Evolutionary conservation across 2,113 vertebrate species (phyloP), one percentile per base, ranked within the genome.

Genomic region (Charina bottae): DNA sequence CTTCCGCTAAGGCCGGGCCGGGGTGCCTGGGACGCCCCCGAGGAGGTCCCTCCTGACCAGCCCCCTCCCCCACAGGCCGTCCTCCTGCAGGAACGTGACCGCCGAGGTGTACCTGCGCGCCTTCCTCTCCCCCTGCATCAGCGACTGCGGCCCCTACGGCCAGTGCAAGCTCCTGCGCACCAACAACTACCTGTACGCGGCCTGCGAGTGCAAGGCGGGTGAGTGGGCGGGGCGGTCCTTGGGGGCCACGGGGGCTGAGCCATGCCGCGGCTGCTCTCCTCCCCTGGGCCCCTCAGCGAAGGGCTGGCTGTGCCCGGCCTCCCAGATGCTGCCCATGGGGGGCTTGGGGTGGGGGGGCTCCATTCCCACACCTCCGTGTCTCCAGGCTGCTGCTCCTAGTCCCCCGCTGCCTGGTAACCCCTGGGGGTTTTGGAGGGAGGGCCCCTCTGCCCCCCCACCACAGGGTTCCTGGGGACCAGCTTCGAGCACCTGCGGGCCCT

Each of bases 191-290:
- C 97, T 99, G 94, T 99, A 99, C 0, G 99, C 99, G 0, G 99
- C 99, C 64, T 99, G 99, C 94, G 99, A 99, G 97, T 99, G 99
- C 98, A 99, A 99, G 98, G 99, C 99, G 94, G 99, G 99, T 99
- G 95, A 98, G 97, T 53, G 60, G 83, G 24, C 53, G 21, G 1
- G 28, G 6, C 1, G 6, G 68, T 11, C 12, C 26, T 11, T 3
- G 1, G 2, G 28, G 28, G 26, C 9, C 28, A 9, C 21, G 8
- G 12, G 19, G 23, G 37, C 1, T 13, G 4, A 7, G 6, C 53
- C 15, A 9, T 1, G 37, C 88, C 21, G 8, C 2, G 21, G 23
- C 10, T 4, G 37, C 6, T 8, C 54, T 58, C 53, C 15, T 1
- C 62, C 62, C 24, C 1, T 64, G 62, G 68, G n/a, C 11, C 28